Evolutionary conservation across 2,797 vertebrate species (phyloP), one percentile per base, ranked within the genome.

Genomic region (Ataeniobius toweri): DNA sequence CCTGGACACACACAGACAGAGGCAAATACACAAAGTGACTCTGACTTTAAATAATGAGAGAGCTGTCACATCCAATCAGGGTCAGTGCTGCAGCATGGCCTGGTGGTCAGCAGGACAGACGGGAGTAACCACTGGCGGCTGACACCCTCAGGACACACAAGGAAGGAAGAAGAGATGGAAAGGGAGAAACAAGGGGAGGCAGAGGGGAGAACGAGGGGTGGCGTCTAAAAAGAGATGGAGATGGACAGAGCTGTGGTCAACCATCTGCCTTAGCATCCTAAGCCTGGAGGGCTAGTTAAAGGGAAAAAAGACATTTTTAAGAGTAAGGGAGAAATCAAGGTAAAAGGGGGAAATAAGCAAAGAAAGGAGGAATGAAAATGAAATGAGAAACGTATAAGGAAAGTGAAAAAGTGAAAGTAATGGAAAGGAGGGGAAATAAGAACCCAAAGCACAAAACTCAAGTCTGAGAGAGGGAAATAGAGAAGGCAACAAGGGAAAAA

Each of bases 11-110:
- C 73, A 73, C 53, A 81, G 85, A 80, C 79, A 76, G 13, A 61
- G 65, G 50, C 79, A 85, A 75, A 85, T 79, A 80, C 73, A 86
- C 84, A 89, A 80, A 80, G 82, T 69, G 36, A 79, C 81, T 92
- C 82, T 86, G 88, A 88, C 91, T 93, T 93, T 94, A 93, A 94
- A 95, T 96, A 95, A 96, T 95, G 94, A 95, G 93, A 90, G 90
- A 89, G 86, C 92, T 94, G 94, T 93, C 94, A 95, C 91, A 93
- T 92, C 85, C 74, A 48, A 95, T 95, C 88, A 94, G 83, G 61
- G 80, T 94, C 91, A 84, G 80, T 71, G 82, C 83, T 14, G 31
- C 79, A 9, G 80, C 81, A 84, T 80, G 85, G 88, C 91, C 88
- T 90, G 91, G 92, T 93, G 94, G 94, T 95, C 94, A 94, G 88